Percentiles rank a stretch among this genome's conserved stretches.
These are phyloP conservation scores for Apus apus DNA, from an alignment of 2,113 vertebrate genomes.

Conservation along the genomic window DNA sequence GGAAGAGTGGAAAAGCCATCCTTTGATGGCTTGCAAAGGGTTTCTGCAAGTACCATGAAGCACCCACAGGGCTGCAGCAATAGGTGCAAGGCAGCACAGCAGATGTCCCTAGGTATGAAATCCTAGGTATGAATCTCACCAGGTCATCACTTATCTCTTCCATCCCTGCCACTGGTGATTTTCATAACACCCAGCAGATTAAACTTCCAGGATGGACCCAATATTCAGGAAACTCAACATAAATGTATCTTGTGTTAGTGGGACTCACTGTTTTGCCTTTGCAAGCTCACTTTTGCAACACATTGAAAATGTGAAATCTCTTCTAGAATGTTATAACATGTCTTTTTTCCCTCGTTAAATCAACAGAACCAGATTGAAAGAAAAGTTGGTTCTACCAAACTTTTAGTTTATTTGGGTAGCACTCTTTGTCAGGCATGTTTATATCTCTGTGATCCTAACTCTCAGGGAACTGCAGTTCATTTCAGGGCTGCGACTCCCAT, in stretches of 20 bases:
- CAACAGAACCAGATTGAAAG: neutral
- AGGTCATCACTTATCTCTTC: neutral
- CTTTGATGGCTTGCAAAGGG: neutral
- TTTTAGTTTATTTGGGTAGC: neutral
- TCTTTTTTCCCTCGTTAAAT: neutral
- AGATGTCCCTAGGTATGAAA: neutral
- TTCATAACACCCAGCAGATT: neutral
- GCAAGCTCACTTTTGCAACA: neutral
- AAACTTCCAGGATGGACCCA: neutral
- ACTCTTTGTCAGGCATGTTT: neutral
- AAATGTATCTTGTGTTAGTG: neutral
- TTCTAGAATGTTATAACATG: neutral
- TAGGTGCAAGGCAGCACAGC: neutral
- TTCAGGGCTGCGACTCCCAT: neutral
- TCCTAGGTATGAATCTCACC: neutral
- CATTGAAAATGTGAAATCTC: neutral
- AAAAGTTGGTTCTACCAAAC: neutral
- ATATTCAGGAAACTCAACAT: neutral
- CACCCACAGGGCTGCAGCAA: neutral
- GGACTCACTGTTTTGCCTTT: neutral
- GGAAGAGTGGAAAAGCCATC: neutral
- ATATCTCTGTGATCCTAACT: constrained; percentile 7
- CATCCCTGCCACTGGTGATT: neutral
- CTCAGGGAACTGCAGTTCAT: constrained; percentile 5
- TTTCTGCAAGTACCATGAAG: neutral